These are phyloP conservation scores for Heliconius ismenius DNA, from an alignment of 2,888 invertebrate genomes.

Conservation along the genomic window DNA sequence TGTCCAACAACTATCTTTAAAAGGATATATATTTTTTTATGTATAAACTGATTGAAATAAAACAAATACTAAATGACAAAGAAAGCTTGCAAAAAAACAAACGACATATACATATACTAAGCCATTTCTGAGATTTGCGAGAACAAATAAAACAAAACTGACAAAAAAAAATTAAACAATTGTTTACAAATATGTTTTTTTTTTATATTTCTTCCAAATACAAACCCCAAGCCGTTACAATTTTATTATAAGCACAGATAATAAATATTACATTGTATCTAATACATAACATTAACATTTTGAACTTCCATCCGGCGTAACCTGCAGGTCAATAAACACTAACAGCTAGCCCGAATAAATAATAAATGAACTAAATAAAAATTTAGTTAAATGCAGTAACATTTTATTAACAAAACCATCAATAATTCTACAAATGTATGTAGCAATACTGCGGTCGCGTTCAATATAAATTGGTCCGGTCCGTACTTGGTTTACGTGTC, in stretches of 20 bases:
- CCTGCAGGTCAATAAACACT: slow-evolving; percentile 3
- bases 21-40: too few relatives aligned
- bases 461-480: slow-evolving; percentile 52
- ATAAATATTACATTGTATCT: neutral
- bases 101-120: too few relatives aligned
- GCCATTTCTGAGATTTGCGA: too few relatives aligned
- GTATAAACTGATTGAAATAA: too few relatives aligned
- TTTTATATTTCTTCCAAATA: too few relatives aligned
- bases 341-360: slow-evolving; percentile 22
- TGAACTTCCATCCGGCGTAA: slow-evolving; percentile 21
- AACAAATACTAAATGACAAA: too few relatives aligned
- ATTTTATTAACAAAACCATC: slow-evolving; percentile 40
- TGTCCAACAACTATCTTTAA: too few relatives aligned
- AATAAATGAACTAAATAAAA: slow-evolving; percentile 18
- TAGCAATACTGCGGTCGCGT: slow-evolving; percentile 44
- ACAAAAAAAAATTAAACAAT: too few relatives aligned
- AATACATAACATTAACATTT: slow-evolving; percentile 17
- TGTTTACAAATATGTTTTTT: too few relatives aligned
- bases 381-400: slow-evolving; percentile 14
- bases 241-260: neutral
- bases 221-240: neutral
- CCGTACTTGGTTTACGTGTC: slow-evolving; percentile 60
- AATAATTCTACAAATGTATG: slow-evolving; percentile 42
- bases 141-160: too few relatives aligned
- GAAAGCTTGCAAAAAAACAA: too few relatives aligned